A percentile compares a stretch with the other conserved stretches of the same genome.
Conservation (phyloP, 2,888 invertebrate species). For the Diaprepes abbreviatus region DNA sequence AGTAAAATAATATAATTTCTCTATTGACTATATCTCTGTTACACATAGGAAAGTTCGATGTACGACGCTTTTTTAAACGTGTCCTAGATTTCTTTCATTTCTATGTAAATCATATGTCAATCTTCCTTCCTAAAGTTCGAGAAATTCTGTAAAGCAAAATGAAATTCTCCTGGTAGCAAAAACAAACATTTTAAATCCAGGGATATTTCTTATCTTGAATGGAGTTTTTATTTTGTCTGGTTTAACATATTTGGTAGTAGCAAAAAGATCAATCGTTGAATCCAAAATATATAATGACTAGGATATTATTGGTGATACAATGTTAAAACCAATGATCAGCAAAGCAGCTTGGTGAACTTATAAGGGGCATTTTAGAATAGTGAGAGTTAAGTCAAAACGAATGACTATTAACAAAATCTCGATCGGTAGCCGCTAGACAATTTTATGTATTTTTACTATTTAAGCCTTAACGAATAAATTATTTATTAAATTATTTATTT, state of each 20-base stretch:
- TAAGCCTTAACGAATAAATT: too few relatives aligned
- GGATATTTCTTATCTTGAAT: conserved; percentile 31
- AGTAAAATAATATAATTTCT: too few relatives aligned
- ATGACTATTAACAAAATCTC: too few relatives aligned
- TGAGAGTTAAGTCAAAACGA: too few relatives aligned
- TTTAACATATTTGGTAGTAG: conserved; percentile 20
- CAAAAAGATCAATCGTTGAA: background rate
- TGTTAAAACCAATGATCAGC: too few relatives aligned
- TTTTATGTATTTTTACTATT: too few relatives aligned
- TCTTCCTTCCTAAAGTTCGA: conserved; percentile 24
- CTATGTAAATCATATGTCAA: conserved; percentile 46
- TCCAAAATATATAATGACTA: too few relatives aligned
- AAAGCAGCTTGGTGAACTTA: too few relatives aligned
- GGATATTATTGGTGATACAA: too few relatives aligned
- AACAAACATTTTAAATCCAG: conserved; percentile 37
- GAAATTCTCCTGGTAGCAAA: conserved; percentile 35
- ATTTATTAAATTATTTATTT: too few relatives aligned
- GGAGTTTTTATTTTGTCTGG: conserved; percentile 18
- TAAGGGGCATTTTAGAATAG: too few relatives aligned
- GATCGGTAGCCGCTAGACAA: too few relatives aligned
- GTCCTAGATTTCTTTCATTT: conserved; percentile 43
- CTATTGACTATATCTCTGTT: background rate
- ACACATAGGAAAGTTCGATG: background rate
- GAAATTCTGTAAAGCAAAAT: conserved; percentile 34
- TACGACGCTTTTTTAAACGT: conserved; percentile 16